Base-by-base conservation (phyloP, 2,113 vertebrate genomes). In the Glareola pratincola region DNA sequence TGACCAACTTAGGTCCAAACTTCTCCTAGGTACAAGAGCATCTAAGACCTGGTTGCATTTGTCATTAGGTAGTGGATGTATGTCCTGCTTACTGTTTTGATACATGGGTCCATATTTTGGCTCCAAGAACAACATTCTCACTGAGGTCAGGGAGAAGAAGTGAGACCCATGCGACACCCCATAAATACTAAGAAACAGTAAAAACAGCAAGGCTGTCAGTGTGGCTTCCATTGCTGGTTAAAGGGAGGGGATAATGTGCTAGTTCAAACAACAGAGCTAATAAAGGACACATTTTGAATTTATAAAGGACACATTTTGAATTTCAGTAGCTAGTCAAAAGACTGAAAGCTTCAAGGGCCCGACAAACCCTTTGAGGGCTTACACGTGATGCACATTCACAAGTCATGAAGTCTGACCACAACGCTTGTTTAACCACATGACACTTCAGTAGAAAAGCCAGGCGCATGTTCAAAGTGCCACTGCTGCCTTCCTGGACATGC, bases 351-450 rank as follows among this genome's bases (percentile, higher is more conserved):
- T 91, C 48, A 62, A 92, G 82, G 54, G 53, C 53, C 66, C 0
- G 4, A 67, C 74, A 87, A 85, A 50, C 30, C 30, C 87, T 90
- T 79, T 80, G 89, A 96, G 63, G 62, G 60, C 45, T 82, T 69
- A 69, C 77, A 87, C 1, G 1, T 83, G 94, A 92, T 63, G 50
- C 62, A 85, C 80, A 91, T 91, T 91, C 84, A 77, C 89, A 96
- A 94, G 92, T 73, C 89, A 79, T 51, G 59, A 94, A 94, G 71
- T 88, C 87, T 95, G 81, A 84, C 90, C 89, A 77, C 81, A 93
- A 47, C 0, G 13, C 71, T 87, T 91, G 62, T 93, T 73, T 91
- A 94, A 90, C 50, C 77, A 77, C 94, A 94, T 41, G 81, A 77
- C 81, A 43, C 84, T 69, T 90, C 37, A 80, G 90, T 23, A 81